Percentiles rank a stretch among this genome's conserved stretches.
These are phyloP conservation scores for Candidula unifasciata DNA, from an alignment of 2,888 invertebrate genomes.

Conservation along the genomic window DNA sequence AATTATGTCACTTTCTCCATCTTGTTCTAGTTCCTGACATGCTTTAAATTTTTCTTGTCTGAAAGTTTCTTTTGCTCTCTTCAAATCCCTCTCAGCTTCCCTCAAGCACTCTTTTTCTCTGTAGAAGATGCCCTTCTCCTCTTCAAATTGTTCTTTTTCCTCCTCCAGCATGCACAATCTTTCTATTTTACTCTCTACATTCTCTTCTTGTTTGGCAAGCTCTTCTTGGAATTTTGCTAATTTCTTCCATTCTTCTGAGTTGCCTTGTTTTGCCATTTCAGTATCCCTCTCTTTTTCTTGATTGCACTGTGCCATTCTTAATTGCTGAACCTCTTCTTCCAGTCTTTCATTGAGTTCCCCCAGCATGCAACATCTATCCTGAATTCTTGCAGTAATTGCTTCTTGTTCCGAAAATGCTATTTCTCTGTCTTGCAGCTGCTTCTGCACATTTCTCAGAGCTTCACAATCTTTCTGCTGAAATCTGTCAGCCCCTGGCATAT, in stretches of 20 bases:
- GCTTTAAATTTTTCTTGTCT: background rate
- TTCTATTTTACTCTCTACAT: constrained; percentile 28
- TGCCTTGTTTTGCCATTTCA: background rate
- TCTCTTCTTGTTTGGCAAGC: constrained; percentile 14
- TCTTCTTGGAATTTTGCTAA: constrained; percentile 19
- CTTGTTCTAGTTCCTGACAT: background rate
- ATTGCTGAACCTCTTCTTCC: background rate
- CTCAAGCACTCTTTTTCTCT: background rate
- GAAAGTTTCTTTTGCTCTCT: constrained; percentile 5
- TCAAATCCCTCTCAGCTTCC: background rate
- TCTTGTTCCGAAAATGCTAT: background rate
- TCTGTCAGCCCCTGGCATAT: background rate
- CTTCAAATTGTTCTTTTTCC: constrained; percentile 27
- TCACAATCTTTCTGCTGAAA: background rate
- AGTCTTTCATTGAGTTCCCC: constrained; percentile 14
- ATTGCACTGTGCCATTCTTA: background rate
- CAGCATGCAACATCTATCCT: background rate
- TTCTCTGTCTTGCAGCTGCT: background rate
- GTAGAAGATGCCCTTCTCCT: background rate
- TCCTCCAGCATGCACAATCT: constrained; percentile 20
- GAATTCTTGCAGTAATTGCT: background rate
- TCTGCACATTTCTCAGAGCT: background rate
- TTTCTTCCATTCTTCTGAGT: background rate
- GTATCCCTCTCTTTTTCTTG: background rate
- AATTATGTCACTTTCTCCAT: background rate